Base-by-base conservation (phyloP, 2,888 invertebrate genomes). In the Drosophila kokeensis region DNA sequence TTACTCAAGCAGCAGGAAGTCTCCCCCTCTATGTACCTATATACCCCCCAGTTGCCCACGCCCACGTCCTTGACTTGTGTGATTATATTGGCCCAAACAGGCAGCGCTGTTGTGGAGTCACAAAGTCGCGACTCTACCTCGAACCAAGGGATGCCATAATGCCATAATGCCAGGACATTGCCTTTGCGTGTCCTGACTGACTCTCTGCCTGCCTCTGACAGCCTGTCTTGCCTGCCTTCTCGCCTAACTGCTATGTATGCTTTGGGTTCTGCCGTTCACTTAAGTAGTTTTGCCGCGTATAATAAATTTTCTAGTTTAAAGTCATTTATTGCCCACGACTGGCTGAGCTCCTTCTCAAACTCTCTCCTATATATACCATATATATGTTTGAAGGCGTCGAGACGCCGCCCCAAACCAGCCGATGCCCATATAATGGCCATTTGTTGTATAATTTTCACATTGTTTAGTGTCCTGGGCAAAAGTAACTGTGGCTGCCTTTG, bases 301-400 rank as follows among this genome's bases (percentile, higher is more conserved):
- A 87, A 88, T 90, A 87, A 88, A 90, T 87, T 88, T 89, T 81
- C 81, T 86, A 87, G 86, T 87, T 87, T 87, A 87, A 87, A 87
- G 89, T 89, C 87, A 87, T 87, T 87, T 87, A 87, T 87, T 88
- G 84, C 76, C 79, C 71, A 64, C 69, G 76, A 70, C 83, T 74
- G 65, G 63, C 62, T 68, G 68, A 66, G 67, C 73, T 59, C 57
- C 2, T 11, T 38, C 30, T 40, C 13, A 32, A n/a, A 38, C 30
- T 24, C 57, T n/a, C 27, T 27, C 32, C 24, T n/a, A n/a, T n/a
- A n/a, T n/a, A n/a, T n/a, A n/a, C n/a, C n/a, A n/a, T n/a, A n/a
- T n/a, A n/a, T n/a, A n/a, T n/a, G n/a, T n/a, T n/a, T 24, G 34
- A 29, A 60, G 71, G 34, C 63, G 71, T 53, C 52, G 60, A 60